phyloP scores from a whole-genome alignment of 1,140 invertebrate species.

The Saxidomus purpurata region DNA sequence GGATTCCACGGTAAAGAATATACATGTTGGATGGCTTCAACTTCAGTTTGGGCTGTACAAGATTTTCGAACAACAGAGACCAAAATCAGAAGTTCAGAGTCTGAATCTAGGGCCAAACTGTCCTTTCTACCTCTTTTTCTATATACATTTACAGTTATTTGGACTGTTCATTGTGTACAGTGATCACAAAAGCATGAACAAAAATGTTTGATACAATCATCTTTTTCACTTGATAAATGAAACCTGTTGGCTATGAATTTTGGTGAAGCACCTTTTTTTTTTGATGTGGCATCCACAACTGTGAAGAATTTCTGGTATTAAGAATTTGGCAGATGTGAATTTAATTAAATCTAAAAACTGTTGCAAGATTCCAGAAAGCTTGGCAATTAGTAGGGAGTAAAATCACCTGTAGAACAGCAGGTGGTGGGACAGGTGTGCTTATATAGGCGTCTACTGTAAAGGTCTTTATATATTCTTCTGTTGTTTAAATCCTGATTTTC shows the following conservation, averaged over 20 bases:
- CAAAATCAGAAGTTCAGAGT: too few relatives aligned
- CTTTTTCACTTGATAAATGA: background rate
- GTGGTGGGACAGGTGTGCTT: background rate
- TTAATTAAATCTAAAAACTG: constrained; percentile 1
- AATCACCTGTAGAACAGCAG: constrained; percentile 16
- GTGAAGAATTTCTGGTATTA: background rate
- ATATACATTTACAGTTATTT: too few relatives aligned
- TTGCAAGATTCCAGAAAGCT: background rate
- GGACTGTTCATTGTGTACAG: background rate
- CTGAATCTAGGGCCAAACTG: too few relatives aligned
- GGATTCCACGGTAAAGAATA: too few relatives aligned
- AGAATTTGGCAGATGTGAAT: background rate
- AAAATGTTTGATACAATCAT: background rate
- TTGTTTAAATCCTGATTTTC: background rate
- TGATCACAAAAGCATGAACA: background rate
- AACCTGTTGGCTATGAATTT: background rate
- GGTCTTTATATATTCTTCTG: background rate
- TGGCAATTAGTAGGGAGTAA: background rate
- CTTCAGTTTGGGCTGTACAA: too few relatives aligned
- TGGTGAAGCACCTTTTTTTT: background rate
- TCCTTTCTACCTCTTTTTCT: too few relatives aligned
- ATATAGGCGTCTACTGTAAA: background rate
- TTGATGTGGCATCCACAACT: background rate
- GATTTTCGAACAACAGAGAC: too few relatives aligned
- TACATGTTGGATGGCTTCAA: too few relatives aligned